Evolutionary conservation across 1,140 invertebrate genomes (phyloP).

Genomic region (Ceratina calcarata): DNA sequence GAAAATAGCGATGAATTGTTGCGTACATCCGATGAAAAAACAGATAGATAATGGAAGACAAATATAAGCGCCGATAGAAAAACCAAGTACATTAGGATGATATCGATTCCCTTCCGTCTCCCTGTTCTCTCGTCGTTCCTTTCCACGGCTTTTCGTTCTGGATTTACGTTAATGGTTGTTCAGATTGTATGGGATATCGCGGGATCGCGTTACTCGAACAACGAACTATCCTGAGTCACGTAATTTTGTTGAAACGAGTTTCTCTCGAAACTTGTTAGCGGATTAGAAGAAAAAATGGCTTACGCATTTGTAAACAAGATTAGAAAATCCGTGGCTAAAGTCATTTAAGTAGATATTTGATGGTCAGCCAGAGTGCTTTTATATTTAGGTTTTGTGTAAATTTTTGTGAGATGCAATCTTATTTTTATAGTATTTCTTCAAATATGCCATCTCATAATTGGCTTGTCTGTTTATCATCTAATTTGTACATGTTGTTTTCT

Average conservation of each 20-base stretch:
- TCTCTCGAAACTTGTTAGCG: background rate
- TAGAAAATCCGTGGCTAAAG: too few relatives aligned
- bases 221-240: constrained; percentile 34
- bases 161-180: constrained; percentile 66
- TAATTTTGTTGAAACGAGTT: constrained; percentile 48
- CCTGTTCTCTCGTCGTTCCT: constrained; percentile 15
- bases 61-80: constrained; percentile 4
- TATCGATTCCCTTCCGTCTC: constrained; percentile 56
- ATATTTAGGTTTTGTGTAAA: background rate
- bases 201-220: constrained; percentile 59
- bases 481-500: background rate
- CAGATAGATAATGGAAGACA: background rate
- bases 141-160: constrained; percentile 17
- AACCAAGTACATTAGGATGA: constrained; percentile 49
- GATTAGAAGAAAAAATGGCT: background rate
- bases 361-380: too few relatives aligned
- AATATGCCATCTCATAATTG: too few relatives aligned
- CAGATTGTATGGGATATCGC: constrained; percentile 34
- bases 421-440: too few relatives aligned
- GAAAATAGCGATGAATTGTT: constrained; percentile 24
- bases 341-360: too few relatives aligned
- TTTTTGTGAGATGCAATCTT: too few relatives aligned
- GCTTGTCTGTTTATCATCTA: background rate
- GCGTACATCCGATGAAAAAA: constrained; percentile 1
- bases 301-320: background rate